Evolutionary conservation across 2,888 invertebrate genomes (phyloP).

Genomic region (Drosophila neutralis): DNA sequence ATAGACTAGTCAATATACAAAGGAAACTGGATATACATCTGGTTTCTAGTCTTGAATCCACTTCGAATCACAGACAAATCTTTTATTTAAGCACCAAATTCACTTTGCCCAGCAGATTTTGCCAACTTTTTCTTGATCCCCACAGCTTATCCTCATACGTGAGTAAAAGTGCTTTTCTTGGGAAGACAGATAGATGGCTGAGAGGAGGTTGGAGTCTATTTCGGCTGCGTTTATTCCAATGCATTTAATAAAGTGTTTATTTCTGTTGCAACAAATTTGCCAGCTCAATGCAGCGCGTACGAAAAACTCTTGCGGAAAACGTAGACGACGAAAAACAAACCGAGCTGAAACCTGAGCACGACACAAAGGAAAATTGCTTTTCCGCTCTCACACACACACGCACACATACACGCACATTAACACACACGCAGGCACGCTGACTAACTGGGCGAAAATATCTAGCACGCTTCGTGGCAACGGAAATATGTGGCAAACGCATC

Average conservation of each 20-base stretch:
- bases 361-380: slow-evolving; percentile 81
- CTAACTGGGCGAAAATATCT: slow-evolving; percentile 64
- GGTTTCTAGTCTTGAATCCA: slow-evolving; percentile 3
- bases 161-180: slow-evolving; percentile 25
- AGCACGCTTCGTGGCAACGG: slow-evolving; percentile 74
- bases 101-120: slow-evolving; percentile 54
- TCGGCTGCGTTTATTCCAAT: slow-evolving; percentile 75
- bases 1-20: background rate
- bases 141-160: slow-evolving; percentile 51
- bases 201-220: slow-evolving; percentile 8
- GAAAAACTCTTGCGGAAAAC: slow-evolving; percentile 47
- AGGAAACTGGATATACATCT: background rate
- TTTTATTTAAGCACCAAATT: slow-evolving; percentile 68
- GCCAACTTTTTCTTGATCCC: slow-evolving; percentile 51
- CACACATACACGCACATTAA: background rate
- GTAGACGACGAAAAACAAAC: slow-evolving; percentile 67
- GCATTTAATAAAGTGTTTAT: slow-evolving; percentile 83
- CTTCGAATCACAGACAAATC: slow-evolving; percentile 31
- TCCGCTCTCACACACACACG: slow-evolving; percentile 68
- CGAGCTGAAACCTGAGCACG: slow-evolving; percentile 75
- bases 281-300: slow-evolving; percentile 65
- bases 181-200: slow-evolving; percentile 42
- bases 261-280: slow-evolving; percentile 78
- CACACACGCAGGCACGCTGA: slow-evolving; percentile 10
- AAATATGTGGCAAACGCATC: slow-evolving; percentile 75